A percentile compares a stretch with the other conserved stretches of the same genome.
Evolutionary conservation across 2,888 invertebrate genomes (phyloP).

Genomic region (Tridacna gigas): DNA sequence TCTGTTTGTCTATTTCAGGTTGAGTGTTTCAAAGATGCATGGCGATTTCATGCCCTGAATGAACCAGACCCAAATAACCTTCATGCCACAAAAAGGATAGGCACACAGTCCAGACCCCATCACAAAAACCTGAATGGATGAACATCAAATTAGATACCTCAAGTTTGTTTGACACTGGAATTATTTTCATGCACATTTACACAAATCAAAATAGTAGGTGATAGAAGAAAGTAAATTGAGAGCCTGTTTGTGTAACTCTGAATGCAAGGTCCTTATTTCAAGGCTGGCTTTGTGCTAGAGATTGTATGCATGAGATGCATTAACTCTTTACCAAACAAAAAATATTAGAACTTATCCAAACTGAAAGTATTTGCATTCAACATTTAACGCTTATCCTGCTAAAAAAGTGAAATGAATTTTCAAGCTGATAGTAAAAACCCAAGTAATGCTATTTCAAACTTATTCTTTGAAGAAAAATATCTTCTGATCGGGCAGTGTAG

Average conservation of each 20-base stretch:
- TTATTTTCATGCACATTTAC: slow-evolving; percentile 7
- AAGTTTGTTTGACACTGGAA: slow-evolving; percentile 2
- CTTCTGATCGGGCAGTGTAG: too few species aligned
- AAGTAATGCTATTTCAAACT: too few species aligned
- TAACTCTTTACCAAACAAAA: too few species aligned
- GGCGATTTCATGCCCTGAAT: slow-evolving; percentile 64
- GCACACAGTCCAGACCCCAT: slow-evolving; percentile 59
- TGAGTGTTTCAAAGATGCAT: slow-evolving; percentile 57
- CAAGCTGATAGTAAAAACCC: too few species aligned
- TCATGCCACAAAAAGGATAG: slow-evolving; percentile 53
- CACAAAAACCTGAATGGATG: slow-evolving; percentile 63
- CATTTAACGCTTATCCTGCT: too few species aligned
- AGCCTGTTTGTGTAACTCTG: not conserved
- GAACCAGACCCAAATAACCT: slow-evolving; percentile 56
- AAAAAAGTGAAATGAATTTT: too few species aligned
- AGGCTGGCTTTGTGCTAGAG: too few species aligned
- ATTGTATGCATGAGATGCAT: too few species aligned
- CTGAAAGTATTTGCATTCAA: too few species aligned
- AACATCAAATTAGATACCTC: not conserved
- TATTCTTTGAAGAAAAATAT: too few species aligned
- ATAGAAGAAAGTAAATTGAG: not conserved
- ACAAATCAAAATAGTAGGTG: slow-evolving; percentile 8
- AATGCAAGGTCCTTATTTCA: not conserved
- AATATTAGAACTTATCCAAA: too few species aligned
- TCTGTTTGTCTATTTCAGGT: slow-evolving; percentile 47